A percentile compares a stretch with the other conserved stretches of the same genome.
These are phyloP conservation scores for Heteromyza rotundicornis DNA, from an alignment of 2,888 invertebrate species.

Conservation along the genomic window DNA sequence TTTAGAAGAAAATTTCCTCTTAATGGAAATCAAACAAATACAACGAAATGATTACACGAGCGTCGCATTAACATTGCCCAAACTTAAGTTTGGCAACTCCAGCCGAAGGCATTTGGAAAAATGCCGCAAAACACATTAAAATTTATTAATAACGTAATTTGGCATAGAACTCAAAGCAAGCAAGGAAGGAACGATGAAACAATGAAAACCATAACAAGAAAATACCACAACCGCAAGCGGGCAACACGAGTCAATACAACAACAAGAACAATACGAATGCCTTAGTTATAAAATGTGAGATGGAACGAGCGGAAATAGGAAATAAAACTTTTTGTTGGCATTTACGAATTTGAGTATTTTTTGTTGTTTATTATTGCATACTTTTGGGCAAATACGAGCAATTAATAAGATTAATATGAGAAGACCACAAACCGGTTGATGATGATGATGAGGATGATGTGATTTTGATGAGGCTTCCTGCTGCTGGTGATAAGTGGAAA, in stretches of 20 bases:
- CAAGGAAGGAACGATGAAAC: neutral
- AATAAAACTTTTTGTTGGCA: neutral
- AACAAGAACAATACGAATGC: too few species aligned
- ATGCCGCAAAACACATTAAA: slow-evolving; percentile 1
- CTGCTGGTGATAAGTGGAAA: neutral
- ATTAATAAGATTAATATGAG: slow-evolving; percentile 49
- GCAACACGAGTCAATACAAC: neutral
- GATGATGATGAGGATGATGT: slow-evolving; percentile 35
- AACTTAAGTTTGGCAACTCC: too few species aligned
- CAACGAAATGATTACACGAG: too few species aligned
- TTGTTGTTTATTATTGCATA: slow-evolving; percentile 35
- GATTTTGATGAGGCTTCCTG: slow-evolving; percentile 45
- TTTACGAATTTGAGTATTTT: neutral
- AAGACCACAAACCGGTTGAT: neutral
- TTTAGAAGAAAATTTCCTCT: too few species aligned
- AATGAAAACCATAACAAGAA: too few species aligned
- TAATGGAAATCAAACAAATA: too few species aligned
- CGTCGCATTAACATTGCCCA: too few species aligned
- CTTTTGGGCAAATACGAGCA: slow-evolving; percentile 35
- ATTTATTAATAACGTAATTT: slow-evolving; percentile 5
- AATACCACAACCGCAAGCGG: neutral
- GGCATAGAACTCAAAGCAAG: neutral
- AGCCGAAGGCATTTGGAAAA: neutral
- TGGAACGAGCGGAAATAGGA: neutral
- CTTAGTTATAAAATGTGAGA: neutral